Evolutionary conservation across 92 coral and sea anemone species (phyloP).

Genomic region (Pocillopora meandrina): DNA sequence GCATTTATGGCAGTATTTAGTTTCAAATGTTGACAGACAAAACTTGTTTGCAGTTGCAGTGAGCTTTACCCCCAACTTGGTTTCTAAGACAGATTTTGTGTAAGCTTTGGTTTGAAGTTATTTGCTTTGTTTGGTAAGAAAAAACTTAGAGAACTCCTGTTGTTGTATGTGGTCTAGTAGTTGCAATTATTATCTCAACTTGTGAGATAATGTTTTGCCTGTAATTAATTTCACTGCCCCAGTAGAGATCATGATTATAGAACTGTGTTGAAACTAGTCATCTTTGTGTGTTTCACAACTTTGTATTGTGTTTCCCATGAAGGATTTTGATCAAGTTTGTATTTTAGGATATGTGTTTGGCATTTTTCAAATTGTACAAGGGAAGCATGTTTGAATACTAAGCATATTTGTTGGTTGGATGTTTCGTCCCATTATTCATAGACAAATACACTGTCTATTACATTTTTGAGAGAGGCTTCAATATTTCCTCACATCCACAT

Average conservation of each 20-base stretch:
- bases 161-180: background rate
- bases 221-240: background rate
- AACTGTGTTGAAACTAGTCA: background rate
- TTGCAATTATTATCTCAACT: slow-evolving; percentile 5
- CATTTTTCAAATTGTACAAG: background rate
- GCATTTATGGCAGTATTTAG: slow-evolving; percentile 8
- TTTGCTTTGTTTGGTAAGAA: background rate
- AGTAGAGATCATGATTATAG: background rate
- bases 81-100: background rate
- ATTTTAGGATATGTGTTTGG: background rate
- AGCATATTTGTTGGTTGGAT: background rate
- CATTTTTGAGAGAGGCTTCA: background rate
- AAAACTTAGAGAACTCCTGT: background rate
- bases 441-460: background rate
- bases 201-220: background rate
- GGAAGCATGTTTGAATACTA: background rate
- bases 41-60: background rate
- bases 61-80: too few relatives aligned
- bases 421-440: background rate
- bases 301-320: too few relatives aligned
- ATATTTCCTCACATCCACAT: too few relatives aligned
- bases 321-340: too few relatives aligned
- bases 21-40: slow-evolving; percentile 19
- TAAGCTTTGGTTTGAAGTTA: slow-evolving; percentile 6
- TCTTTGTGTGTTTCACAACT: background rate